Evolutionary conservation across 2,797 vertebrate genomes (phyloP), one percentile per base, ranked within the genome.

Genomic region (Xenops minutus): DNA sequence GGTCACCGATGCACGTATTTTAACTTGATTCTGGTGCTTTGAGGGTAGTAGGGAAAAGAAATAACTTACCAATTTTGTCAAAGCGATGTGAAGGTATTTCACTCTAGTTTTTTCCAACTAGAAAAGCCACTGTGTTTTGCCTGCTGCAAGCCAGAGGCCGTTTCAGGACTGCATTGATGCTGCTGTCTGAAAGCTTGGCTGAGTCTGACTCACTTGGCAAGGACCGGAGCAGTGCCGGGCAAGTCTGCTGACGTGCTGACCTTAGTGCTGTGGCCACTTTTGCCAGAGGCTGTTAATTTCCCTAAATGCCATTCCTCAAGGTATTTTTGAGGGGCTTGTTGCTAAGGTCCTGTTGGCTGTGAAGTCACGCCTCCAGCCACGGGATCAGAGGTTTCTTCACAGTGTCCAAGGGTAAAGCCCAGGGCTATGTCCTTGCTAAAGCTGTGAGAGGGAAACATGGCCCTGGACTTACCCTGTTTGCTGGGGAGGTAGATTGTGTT

Each of bases 401-500:
- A 12, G 22, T 51, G 63, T 37, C 69, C 41, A 72, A 81, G 83
- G 73, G 81, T 77, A 66, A 89, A 51, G 81, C 61, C 4, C 0
- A 77, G 66, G 77, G 59, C 32, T 78, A 4, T 8, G 19, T 63
- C 46, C 11, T 59, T 66, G 54, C 29, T 88, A 51, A 88, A 89
- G 46, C 64, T 41, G 23, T 54, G 58, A 82, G 72, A 75, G 18
- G 36, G 55, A 86, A 87, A 59, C 0, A 0, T 62, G 12, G 6
- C 81, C 67, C 69, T 55, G 69, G 92, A 48, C 16, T 88, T 84
- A 61, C 21, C 29, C 80, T 55, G 52, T 56, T 92, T 93, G 55
- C 85, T 85, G 67, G 59, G 61, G 49, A 76, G 78, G 71, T 39
- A 89, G 85, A 81, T 95, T 44, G 30, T 63, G 71, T 95, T 95